A percentile compares a stretch with the other conserved stretches of the same genome.
Conservation (phyloP, 2,888 invertebrate species). For the Eurytoma californica region DNA sequence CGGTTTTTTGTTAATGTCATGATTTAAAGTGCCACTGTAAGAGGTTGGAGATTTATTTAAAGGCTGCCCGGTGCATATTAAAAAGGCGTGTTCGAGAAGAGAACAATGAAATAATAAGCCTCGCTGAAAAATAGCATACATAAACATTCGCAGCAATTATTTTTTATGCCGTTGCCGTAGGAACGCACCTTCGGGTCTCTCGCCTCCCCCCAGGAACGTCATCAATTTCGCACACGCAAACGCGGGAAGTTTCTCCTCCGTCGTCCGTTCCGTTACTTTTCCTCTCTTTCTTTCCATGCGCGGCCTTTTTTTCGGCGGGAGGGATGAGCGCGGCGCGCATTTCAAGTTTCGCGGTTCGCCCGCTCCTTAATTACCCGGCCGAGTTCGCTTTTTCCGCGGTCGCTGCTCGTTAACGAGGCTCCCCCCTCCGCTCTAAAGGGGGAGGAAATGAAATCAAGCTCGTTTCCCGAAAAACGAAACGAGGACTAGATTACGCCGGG, state of each 20-base stretch:
- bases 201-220: conserved; percentile 23
- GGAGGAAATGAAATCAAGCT: conserved; percentile 42
- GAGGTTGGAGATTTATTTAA: no score
- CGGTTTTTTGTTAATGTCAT: no score
- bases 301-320: not conserved
- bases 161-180: not conserved
- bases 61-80: no score
- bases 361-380: conserved; percentile 39
- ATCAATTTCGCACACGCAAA: conserved; percentile 52
- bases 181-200: not conserved
- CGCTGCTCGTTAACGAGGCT: conserved; percentile 37
- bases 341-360: conserved; percentile 41
- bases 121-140: no score
- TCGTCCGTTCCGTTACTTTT: conserved; percentile 21
- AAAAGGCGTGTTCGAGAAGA: no score
- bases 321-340: conserved; percentile 19
- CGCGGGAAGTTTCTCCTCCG: conserved; percentile 19
- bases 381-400: conserved; percentile 9
- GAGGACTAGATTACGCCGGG: conserved; percentile 47
- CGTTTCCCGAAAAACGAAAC: conserved; percentile 29
- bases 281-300: not conserved
- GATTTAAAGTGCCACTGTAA: no score
- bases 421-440: not conserved
- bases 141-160: not conserved
- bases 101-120: no score